A percentile compares a stretch with the other conserved stretches of the same genome.
Evolutionary conservation across 2,888 invertebrate genomes (phyloP).

Genomic region (Plutella xylostella): DNA sequence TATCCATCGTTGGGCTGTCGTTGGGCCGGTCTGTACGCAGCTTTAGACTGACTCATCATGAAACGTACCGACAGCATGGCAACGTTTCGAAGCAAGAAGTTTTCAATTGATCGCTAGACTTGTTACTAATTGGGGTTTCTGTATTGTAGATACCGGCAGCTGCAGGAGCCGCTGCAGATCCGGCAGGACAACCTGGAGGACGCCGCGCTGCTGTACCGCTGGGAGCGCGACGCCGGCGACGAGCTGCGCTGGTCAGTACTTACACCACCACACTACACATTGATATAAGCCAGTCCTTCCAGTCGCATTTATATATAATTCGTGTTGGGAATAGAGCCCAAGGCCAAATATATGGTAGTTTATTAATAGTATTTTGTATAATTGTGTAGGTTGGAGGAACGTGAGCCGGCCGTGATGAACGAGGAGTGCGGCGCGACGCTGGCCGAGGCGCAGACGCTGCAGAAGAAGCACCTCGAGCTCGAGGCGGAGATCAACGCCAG

Average conservation of each 20-base stretch:
- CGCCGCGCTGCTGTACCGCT: slow-evolving; percentile 87
- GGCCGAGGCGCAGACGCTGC: slow-evolving; percentile 82
- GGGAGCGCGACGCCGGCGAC: slow-evolving; percentile 92
- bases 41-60: no score
- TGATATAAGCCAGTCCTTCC: slow-evolving; percentile 60
- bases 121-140: background rate
- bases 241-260: slow-evolving; percentile 93
- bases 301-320: slow-evolving; percentile 73
- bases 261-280: background rate
- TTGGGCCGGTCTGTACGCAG: no score
- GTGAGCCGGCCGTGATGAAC: slow-evolving; percentile 28
- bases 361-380: no score
- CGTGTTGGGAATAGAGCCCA: no score
- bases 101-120: no score
- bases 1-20: no score
- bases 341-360: no score
- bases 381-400: slow-evolving; percentile 65
- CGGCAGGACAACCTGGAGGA: slow-evolving; percentile 93
- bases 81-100: no score
- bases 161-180: slow-evolving; percentile 92
- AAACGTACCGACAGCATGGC: no score
- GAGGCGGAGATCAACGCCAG: slow-evolving; percentile 84
- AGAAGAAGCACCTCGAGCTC: slow-evolving; percentile 88
- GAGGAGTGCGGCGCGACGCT: slow-evolving; percentile 38
- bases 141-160: slow-evolving; percentile 74